Conservation (phyloP, 2,113 vertebrate genomes). For the Mormyrus iriodes region DNA sequence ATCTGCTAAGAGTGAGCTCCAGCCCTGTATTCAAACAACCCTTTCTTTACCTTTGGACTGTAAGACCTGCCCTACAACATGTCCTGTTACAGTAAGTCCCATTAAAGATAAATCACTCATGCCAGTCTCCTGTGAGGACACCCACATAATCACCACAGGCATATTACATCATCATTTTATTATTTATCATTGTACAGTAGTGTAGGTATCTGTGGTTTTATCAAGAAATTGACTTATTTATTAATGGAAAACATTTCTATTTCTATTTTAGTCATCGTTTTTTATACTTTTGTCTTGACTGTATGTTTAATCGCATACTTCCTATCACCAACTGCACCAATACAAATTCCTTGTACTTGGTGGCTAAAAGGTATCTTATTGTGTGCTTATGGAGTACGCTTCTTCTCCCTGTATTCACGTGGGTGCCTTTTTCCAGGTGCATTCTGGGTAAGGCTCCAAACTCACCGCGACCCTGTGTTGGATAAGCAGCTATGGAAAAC, state of each 20-base stretch:
- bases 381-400: background rate
- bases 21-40: background rate
- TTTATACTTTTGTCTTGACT: too few relatives aligned
- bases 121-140: background rate
- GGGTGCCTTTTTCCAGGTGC: background rate
- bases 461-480: background rate
- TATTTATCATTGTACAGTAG: background rate
- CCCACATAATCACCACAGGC: background rate
- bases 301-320: background rate
- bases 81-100: background rate
- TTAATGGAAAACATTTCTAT: background rate
- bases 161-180: too few relatives aligned
- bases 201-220: too few relatives aligned
- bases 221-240: too few relatives aligned
- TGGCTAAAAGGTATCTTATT: background rate
- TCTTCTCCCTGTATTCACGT: background rate
- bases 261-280: background rate
- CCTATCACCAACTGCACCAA: background rate
- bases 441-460: background rate
- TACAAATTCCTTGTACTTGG: background rate
- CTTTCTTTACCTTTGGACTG: background rate
- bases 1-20: too few relatives aligned
- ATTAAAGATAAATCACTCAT: background rate
- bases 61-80: background rate
- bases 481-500: background rate